Evolutionary conservation across 2,888 invertebrate genomes (phyloP).

Genomic region (Mellilla xanthometata): DNA sequence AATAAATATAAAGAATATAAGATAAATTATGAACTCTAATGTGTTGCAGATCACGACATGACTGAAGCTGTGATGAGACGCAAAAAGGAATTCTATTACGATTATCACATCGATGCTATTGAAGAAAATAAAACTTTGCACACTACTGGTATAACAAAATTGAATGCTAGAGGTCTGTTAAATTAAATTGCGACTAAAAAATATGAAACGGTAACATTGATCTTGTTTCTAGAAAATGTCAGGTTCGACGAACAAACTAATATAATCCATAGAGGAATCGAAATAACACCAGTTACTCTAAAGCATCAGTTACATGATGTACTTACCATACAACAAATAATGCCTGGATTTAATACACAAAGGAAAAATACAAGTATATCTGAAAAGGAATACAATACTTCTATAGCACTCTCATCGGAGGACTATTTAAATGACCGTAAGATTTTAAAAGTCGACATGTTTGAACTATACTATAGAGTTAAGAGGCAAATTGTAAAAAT

Average conservation of each 20-base stretch:
- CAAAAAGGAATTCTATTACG: slow-evolving; percentile 47
- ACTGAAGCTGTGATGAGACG: slow-evolving; percentile 34
- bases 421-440: slow-evolving; percentile 66
- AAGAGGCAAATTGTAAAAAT: no score
- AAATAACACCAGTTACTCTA: background rate
- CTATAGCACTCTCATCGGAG: slow-evolving; percentile 35
- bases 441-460: no score
- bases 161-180: slow-evolving; percentile 23
- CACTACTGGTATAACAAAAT: slow-evolving; percentile 4
- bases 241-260: background rate
- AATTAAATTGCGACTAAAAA: background rate
- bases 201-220: background rate
- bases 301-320: background rate
- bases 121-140: slow-evolving; percentile 31
- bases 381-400: slow-evolving; percentile 24
- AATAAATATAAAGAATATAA: background rate
- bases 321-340: background rate
- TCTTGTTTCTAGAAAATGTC: background rate
- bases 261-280: background rate
- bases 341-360: slow-evolving; percentile 6
- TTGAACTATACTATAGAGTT: no score
- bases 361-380: slow-evolving; percentile 16
- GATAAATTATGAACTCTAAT: slow-evolving; percentile 29
- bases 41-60: slow-evolving; percentile 55
- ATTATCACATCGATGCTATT: slow-evolving; percentile 44